Percentiles rank a stretch among this genome's conserved stretches.
Evolutionary conservation across 2,888 invertebrate genomes (phyloP).

Genomic region (Barypeithes pellucidus): DNA sequence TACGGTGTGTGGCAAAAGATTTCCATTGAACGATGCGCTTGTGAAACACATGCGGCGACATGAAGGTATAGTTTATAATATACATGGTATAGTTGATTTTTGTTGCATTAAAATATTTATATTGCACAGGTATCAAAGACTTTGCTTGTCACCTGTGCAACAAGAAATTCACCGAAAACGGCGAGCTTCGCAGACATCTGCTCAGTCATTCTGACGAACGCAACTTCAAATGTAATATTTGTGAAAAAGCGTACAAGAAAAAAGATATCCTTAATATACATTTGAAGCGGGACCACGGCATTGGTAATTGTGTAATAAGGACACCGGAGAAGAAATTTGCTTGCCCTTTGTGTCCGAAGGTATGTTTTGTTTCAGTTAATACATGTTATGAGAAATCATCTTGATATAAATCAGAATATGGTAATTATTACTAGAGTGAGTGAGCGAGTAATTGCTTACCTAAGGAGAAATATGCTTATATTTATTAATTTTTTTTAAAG

Average conservation of each 20-base stretch:
- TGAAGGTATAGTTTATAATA: conserved; percentile 38
- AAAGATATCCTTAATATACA: conserved; percentile 61
- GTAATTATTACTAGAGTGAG: too few relatives aligned
- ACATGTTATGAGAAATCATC: too few relatives aligned
- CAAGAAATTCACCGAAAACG: conserved; percentile 61
- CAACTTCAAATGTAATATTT: conserved; percentile 70
- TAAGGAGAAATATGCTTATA: too few relatives aligned
- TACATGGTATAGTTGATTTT: too few relatives aligned
- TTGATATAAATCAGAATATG: too few relatives aligned
- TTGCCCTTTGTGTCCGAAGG: conserved; percentile 60
- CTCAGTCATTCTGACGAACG: conserved; percentile 62
- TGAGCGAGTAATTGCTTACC: too few relatives aligned
- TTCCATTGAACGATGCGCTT: conserved; percentile 63
- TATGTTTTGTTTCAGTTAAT: too few relatives aligned
- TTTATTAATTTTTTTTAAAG: too few relatives aligned
- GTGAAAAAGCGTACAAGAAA: conserved; percentile 73
- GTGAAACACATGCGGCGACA: conserved; percentile 63
- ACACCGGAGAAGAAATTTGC: conserved; percentile 65
- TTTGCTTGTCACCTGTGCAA: conserved; percentile 62
- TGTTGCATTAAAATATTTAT: too few relatives aligned
- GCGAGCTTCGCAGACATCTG: conserved; percentile 61
- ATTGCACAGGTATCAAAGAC: conserved; percentile 59
- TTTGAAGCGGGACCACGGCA: conserved; percentile 58
- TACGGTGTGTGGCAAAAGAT: conserved; percentile 61
- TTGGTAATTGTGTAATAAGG: conserved; percentile 64